Evolutionary conservation across 2,113 vertebrate genomes (phyloP).

Genomic region (Ptychochromis oligacanthus): DNA sequence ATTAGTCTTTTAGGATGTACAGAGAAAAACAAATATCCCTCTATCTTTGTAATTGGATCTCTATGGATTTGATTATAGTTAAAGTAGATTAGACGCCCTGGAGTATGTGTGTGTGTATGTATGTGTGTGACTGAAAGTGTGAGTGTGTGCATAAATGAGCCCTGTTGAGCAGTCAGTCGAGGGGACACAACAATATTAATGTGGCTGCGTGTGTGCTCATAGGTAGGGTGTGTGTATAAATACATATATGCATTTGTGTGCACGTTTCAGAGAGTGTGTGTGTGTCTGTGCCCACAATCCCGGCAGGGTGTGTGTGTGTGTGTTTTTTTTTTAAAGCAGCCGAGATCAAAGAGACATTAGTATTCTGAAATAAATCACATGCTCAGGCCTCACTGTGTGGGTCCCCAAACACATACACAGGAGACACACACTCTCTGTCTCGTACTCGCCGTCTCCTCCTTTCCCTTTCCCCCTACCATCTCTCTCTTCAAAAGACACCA

Average conservation of each 20-base stretch:
- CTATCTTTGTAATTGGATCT: constrained; percentile 81
- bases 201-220: constrained; percentile 35
- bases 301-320: constrained; percentile 64
- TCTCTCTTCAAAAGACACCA: constrained; percentile 70
- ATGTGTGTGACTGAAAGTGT: constrained; percentile 17
- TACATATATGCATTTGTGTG: constrained; percentile 52
- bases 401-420: constrained; percentile 74
- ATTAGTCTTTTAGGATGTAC: constrained; percentile 79
- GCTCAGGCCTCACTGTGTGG: constrained; percentile 64
- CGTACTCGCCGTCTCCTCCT: constrained; percentile 53
- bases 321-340: constrained; percentile 69
- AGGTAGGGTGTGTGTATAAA: constrained; percentile 54
- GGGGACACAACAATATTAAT: constrained; percentile 66
- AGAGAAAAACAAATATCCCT: constrained; percentile 78
- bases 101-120: constrained; percentile 41
- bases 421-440: constrained; percentile 56
- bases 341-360: constrained; percentile 81
- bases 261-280: constrained; percentile 8
- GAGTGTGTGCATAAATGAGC: constrained; percentile 57
- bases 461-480: constrained; percentile 54
- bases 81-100: constrained; percentile 77
- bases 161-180: constrained; percentile 53
- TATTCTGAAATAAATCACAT: constrained; percentile 81
- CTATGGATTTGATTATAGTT: constrained; percentile 77
- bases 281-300: constrained; percentile 55